These are phyloP conservation scores for Tipula lateralis DNA, from an alignment of 2,888 invertebrate genomes.

Conservation along the genomic window DNA sequence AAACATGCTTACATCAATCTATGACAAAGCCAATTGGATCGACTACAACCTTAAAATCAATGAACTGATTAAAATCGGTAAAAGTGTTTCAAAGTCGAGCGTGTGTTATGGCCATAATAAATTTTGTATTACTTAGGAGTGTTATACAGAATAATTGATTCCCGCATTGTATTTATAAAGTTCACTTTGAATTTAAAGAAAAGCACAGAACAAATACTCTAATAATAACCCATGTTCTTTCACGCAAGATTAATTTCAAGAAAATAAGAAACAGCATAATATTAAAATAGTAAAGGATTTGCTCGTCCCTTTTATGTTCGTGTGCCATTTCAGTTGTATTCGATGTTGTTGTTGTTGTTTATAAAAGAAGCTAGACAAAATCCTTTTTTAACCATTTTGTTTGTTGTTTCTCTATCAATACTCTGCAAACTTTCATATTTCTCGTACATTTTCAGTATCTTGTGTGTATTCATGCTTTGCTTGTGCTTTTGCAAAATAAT, in stretches of 20 bases:
- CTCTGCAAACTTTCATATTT: not conserved
- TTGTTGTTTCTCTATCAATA: not conserved
- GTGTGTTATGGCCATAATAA: no score
- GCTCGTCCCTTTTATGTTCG: not conserved
- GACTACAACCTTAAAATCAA: no score
- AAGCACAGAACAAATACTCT: not conserved
- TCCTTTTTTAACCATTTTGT: not conserved
- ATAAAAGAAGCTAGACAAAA: not conserved
- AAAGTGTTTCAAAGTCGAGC: no score
- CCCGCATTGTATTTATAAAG: not conserved
- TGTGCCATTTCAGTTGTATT: no score
- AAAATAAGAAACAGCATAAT: not conserved
- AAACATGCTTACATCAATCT: no score
- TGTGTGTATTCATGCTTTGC: not conserved
- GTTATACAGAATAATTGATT: not conserved
- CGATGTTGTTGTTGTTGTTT: no score
- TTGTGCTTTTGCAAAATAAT: not conserved
- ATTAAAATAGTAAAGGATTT: not conserved
- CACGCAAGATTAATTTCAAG: not conserved
- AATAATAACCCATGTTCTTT: constrained; percentile 1
- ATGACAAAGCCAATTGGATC: no score
- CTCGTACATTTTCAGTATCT: not conserved
- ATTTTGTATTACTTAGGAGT: no score
- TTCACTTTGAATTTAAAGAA: not conserved
- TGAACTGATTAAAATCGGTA: no score